A percentile compares a stretch with the other conserved stretches of the same genome.
These are phyloP conservation scores for Ferrisia virgata DNA, from an alignment of 2,888 invertebrate genomes.

Conservation along the genomic window DNA sequence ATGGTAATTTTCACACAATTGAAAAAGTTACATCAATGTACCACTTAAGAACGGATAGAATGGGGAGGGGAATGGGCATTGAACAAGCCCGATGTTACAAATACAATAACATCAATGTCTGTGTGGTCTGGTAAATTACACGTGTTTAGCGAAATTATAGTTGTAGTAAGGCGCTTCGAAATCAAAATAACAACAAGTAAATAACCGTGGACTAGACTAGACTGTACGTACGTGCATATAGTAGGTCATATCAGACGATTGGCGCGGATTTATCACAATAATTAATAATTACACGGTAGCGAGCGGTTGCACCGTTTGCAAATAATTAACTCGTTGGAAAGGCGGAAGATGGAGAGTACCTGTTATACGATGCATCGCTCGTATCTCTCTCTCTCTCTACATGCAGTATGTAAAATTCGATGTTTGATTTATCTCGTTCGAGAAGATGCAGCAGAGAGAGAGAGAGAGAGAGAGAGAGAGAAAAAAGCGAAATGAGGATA, in stretches of 20 bases:
- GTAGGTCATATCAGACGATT: not conserved
- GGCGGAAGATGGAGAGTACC: not conserved
- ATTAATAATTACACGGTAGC: not conserved
- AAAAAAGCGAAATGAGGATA: too few species aligned
- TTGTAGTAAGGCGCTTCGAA: not conserved
- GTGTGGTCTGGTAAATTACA: slow-evolving; percentile 4
- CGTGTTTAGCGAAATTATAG: not conserved
- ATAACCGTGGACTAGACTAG: not conserved
- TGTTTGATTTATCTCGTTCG: too few species aligned
- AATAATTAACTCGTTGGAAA: not conserved
- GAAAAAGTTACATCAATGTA: too few species aligned
- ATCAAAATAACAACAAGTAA: not conserved
- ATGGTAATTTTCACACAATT: too few species aligned
- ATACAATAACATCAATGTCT: not conserved
- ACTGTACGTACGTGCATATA: too few species aligned
- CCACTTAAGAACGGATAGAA: too few species aligned
- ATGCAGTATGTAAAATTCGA: too few species aligned
- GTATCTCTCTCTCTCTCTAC: too few species aligned
- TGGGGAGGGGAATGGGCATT: too few species aligned
- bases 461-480: too few species aligned
- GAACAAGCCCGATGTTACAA: not conserved
- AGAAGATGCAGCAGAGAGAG: too few species aligned
- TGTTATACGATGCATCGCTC: too few species aligned
- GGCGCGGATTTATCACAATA: not conserved
- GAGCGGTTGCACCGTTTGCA: not conserved